A percentile compares a stretch with the other conserved stretches of the same genome.
Evolutionary conservation across 2,113 vertebrate species (phyloP).

Genomic region (Ariopsis seemanni): DNA sequence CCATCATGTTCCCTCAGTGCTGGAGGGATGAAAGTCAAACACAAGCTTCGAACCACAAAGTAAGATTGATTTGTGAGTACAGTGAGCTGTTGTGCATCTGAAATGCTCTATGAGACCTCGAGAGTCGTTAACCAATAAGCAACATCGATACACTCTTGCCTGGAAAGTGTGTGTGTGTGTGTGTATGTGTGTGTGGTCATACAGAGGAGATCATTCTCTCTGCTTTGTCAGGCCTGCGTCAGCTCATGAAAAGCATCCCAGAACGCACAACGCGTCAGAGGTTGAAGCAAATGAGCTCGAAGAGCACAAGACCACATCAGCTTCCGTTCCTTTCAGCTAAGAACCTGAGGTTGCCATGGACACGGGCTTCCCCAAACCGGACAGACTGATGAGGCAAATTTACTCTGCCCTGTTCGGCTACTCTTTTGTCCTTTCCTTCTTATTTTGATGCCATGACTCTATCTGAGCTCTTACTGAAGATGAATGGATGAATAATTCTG

Average conservation of each 20-base stretch:
- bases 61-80: constrained; percentile 9
- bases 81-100: constrained; percentile 14
- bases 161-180: neutral
- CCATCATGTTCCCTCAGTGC: constrained; percentile 10
- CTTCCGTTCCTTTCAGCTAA: neutral
- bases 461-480: neutral
- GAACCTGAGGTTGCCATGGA: neutral
- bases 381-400: neutral
- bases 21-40: constrained; percentile 3
- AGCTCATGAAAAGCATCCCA: constrained; percentile 5
- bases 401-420: neutral
- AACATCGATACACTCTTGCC: neutral
- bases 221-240: constrained; percentile 1
- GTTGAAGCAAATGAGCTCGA: neutral
- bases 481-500: neutral
- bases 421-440: neutral
- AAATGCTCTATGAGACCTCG: neutral
- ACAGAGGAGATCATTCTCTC: neutral
- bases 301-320: neutral
- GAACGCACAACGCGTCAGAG: too few relatives aligned
- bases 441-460: neutral
- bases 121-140: neutral
- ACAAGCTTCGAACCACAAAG: neutral
- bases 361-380: too few relatives aligned
- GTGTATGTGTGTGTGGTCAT: neutral